Percentiles rank a stretch among this genome's conserved stretches.
phyloP scores from a whole-genome alignment of 2,113 vertebrate species.

The Trematomus loennbergii region DNA sequence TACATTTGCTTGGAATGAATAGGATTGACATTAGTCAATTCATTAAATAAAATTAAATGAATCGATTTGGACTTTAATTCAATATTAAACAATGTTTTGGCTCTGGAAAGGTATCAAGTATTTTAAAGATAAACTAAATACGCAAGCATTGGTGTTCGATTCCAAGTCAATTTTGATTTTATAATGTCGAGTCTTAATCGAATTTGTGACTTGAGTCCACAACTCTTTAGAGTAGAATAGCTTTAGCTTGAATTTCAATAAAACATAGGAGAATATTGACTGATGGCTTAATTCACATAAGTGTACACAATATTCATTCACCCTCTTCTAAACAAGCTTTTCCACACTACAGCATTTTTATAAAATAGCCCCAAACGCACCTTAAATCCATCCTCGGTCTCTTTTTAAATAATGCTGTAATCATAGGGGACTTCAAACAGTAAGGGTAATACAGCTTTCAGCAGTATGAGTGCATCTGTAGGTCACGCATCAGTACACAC shows the following conservation, averaged over 20 bases:
- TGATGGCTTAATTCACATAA: background rate
- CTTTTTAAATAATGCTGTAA: slow-evolving; percentile 35
- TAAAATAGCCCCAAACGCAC: background rate
- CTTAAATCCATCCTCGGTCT: slow-evolving; percentile 14
- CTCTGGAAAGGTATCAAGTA: too few relatives aligned
- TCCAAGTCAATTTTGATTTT: too few relatives aligned
- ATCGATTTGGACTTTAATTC: too few relatives aligned
- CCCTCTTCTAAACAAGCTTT: background rate
- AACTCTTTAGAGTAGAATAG: background rate
- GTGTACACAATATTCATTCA: background rate
- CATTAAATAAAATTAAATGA: too few relatives aligned
- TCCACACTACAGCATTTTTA: background rate
- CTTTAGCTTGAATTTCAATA: background rate
- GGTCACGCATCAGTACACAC: slow-evolving; percentile 61
- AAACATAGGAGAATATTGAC: background rate
- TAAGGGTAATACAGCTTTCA: slow-evolving; percentile 34
- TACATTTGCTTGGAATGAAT: too few relatives aligned
- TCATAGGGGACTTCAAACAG: slow-evolving; percentile 44
- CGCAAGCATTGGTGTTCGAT: too few relatives aligned
- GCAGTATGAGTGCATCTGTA: slow-evolving; percentile 40
- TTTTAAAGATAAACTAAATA: too few relatives aligned
- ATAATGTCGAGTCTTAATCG: too few relatives aligned
- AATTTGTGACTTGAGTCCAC: too few relatives aligned
- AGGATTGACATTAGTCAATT: too few relatives aligned
- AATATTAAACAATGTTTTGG: too few relatives aligned